Percentiles rank a stretch among this genome's conserved stretches.
These are phyloP conservation scores for Sarcophilus harrisii DNA, from an alignment of 2,797 vertebrate species.

Conservation along the genomic window DNA sequence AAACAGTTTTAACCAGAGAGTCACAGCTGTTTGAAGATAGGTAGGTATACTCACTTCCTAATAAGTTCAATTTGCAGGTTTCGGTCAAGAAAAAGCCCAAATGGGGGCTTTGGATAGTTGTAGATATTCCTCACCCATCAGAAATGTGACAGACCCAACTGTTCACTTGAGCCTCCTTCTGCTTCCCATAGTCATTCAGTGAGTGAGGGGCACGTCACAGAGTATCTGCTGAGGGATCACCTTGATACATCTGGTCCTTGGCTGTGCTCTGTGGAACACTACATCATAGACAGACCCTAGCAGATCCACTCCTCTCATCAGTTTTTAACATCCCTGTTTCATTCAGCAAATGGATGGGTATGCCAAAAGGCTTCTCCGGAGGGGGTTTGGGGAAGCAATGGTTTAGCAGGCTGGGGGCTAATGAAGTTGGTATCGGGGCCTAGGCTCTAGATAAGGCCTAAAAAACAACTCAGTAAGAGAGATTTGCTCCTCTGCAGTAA, in stretches of 20 bases:
- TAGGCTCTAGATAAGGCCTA: not conserved
- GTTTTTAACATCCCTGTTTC: not conserved
- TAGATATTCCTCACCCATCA: slow-evolving; percentile 41
- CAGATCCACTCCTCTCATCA: not conserved
- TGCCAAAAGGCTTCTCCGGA: not conserved
- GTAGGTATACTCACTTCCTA: slow-evolving; percentile 22
- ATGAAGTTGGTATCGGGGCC: not conserved
- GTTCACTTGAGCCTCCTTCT: slow-evolving; percentile 21
- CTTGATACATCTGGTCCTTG: not conserved
- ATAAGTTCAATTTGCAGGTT: slow-evolving; percentile 43
- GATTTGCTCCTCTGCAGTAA: not conserved
- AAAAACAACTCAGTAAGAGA: not conserved
- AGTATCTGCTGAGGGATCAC: slow-evolving; percentile 12
- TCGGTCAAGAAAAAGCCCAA: slow-evolving; percentile 41
- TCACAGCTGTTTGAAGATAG: slow-evolving; percentile 44
- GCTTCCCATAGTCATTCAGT: slow-evolving; percentile 43
- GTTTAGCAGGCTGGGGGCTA: not conserved
- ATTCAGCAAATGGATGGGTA: not conserved
- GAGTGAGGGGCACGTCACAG: slow-evolving; percentile 6
- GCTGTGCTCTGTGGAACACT: not conserved
- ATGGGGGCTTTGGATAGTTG: not conserved
- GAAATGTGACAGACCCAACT: slow-evolving; percentile 30
- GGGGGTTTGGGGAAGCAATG: not conserved
- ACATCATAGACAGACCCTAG: not conserved
- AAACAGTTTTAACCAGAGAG: slow-evolving; percentile 55